phyloP scores from a whole-genome alignment of 37 sponge, comb jelly and placozoan genomes.

The Eunapius fragilis region DNA sequence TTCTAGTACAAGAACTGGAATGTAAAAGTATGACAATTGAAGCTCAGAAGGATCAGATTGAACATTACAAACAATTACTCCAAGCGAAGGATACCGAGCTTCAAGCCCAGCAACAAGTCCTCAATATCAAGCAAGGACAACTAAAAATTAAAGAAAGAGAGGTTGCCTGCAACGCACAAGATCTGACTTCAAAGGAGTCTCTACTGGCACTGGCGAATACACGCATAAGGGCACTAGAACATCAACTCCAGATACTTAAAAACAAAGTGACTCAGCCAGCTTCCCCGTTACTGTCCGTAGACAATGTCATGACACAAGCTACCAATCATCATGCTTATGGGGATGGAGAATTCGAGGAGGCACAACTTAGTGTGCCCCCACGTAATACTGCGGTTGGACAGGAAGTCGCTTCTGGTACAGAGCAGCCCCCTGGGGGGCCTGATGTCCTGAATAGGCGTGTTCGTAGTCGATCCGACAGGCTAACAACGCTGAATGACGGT shows the following conservation, averaged over 20 bases:
- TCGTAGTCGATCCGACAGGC: neutral
- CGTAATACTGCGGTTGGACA: too few relatives aligned
- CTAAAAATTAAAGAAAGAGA: slow-evolving; percentile 54
- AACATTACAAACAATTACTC: slow-evolving; percentile 38
- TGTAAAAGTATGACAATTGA: slow-evolving; percentile 10
- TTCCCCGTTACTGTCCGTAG: neutral
- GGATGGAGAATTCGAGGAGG: neutral
- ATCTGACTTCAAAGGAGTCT: slow-evolving; percentile 23
- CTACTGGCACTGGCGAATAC: slow-evolving; percentile 15
- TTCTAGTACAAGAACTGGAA: slow-evolving; percentile 6
- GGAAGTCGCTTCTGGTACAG: neutral
- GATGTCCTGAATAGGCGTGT: neutral
- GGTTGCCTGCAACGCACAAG: slow-evolving; percentile 22
- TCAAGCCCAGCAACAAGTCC: slow-evolving; percentile 28
- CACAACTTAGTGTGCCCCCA: neutral
- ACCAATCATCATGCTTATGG: neutral
- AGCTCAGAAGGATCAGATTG: slow-evolving; percentile 35
- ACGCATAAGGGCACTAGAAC: slow-evolving; percentile 38
- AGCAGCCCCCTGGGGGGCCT: neutral
- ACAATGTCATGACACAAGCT: neutral
- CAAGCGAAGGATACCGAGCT: slow-evolving; percentile 29
- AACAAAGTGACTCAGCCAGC: neutral
- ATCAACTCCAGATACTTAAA: slow-evolving; percentile 8
- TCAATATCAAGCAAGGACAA: slow-evolving; percentile 40
- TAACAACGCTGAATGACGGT: slow-evolving; percentile 8